phyloP scores from a whole-genome alignment of 1,140 invertebrate species.

The Leptinotarsa undecemlineata region DNA sequence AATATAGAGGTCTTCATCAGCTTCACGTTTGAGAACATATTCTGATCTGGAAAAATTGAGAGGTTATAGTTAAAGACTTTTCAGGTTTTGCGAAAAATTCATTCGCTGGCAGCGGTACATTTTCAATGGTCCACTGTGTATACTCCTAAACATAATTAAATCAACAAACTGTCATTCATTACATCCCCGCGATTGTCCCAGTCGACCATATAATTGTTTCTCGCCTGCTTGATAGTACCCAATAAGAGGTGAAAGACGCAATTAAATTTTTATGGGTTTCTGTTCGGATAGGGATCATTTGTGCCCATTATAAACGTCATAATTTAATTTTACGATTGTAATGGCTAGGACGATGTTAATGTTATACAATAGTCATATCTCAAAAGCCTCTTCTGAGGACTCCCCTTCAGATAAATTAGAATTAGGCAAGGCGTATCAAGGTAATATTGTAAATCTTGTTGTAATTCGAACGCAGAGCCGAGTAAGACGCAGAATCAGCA shows the following conservation, averaged over 20 bases:
- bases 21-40: too few species aligned
- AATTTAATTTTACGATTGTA: conserved; percentile 53
- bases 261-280: conserved; percentile 21
- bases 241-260: conserved; percentile 19
- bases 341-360: conserved; percentile 39
- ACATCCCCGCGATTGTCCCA: too few species aligned
- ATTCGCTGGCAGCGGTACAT: too few species aligned
- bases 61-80: too few species aligned
- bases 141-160: too few species aligned
- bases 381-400: conserved; percentile 39
- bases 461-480: conserved; percentile 54
- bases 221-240: too few species aligned
- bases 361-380: conserved; percentile 50
- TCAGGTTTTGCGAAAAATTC: too few species aligned
- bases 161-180: too few species aligned
- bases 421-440: conserved; percentile 56
- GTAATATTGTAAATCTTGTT: conserved; percentile 58
- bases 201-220: too few species aligned
- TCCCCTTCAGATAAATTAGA: conserved; percentile 55
- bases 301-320: conserved; percentile 48
- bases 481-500: conserved; percentile 59
- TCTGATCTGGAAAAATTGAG: too few species aligned
- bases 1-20: too few species aligned
- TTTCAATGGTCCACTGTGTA: too few species aligned
- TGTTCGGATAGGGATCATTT: conserved; percentile 15